Conservation (phyloP, 2,888 invertebrate species). For the Meandrusa payeni region DNA sequence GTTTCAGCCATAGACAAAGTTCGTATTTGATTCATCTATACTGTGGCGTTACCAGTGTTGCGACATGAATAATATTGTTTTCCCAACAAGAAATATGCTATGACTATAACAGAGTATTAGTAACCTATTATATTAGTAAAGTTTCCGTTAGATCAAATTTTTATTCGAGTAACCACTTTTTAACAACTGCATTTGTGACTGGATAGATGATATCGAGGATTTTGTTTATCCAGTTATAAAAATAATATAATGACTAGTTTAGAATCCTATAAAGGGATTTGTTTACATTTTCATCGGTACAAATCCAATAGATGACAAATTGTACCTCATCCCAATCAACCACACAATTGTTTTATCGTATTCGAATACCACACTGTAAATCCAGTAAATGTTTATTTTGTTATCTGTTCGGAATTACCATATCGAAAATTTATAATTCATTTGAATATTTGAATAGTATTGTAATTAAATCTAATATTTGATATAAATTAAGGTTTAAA, state of each 20-base stretch:
- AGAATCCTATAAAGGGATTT: constrained; percentile 22
- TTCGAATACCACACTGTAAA: constrained; percentile 44
- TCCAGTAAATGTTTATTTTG: constrained; percentile 41
- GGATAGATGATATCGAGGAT: no score
- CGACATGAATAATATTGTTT: no score
- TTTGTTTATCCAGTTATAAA: no score
- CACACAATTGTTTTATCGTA: constrained; percentile 61
- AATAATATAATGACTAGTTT: constrained; percentile 20
- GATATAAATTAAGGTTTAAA: no score
- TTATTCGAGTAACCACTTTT: background rate
- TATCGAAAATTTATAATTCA: constrained; percentile 18
- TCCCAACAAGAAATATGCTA: no score
- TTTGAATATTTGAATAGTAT: background rate
- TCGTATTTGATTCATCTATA: no score
- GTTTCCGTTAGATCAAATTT: constrained; percentile 4
- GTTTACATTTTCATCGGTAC: constrained; percentile 18
- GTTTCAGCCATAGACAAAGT: no score
- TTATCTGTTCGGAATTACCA: constrained; percentile 18
- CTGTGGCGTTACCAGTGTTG: no score
- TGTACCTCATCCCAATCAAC: constrained; percentile 53
- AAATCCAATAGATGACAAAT: constrained; percentile 45
- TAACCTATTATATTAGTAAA: no score
- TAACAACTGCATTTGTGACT: no score
- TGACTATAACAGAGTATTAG: no score
- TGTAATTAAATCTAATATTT: no score